Evolutionary conservation across 2,113 vertebrate species (phyloP).

Genomic region (Rattus norvegicus): GRCr8 NC_086026.1:120813501-120814000

Average conservation of each 20-base stretch:
- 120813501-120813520: not conserved
- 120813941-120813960: not conserved
- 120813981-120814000: not conserved
- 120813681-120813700: not conserved
- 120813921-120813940: not conserved
- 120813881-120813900: not conserved
- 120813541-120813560: not conserved
- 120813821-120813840: too few species aligned
- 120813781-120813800: not conserved
- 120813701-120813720: not conserved
- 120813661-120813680: not conserved
- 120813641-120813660: not conserved
- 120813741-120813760: not conserved
- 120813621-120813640: not conserved
- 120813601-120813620: not conserved
- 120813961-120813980: too few species aligned
- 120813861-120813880: too few species aligned
- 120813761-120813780: not conserved
- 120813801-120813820: not conserved
- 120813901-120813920: not conserved
- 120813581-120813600: not conserved
- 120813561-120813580: rapidly evolving
- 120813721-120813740: not conserved
- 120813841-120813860: too few species aligned
- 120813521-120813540: not conserved